These are phyloP conservation scores for Acridotheres tristis DNA, from an alignment of 2,797 vertebrate genomes.

Conservation along the genomic window DNA sequence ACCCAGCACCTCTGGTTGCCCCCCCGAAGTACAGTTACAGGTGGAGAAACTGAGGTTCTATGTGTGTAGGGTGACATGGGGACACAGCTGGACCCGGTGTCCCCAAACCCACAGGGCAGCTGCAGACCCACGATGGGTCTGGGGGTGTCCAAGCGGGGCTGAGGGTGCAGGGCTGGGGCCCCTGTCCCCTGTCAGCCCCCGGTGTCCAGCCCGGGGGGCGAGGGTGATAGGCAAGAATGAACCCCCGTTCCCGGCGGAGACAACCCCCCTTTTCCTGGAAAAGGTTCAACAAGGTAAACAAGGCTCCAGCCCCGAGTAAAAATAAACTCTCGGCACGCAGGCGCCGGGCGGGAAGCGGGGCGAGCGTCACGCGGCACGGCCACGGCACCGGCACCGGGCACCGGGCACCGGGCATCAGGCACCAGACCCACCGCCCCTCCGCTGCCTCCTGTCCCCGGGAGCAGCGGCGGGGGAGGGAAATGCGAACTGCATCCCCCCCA, in stretches of 20 bases:
- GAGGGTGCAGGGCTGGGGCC: not conserved
- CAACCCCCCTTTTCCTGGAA: conserved; percentile 3
- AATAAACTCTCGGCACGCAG: conserved; percentile 39
- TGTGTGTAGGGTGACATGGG: not conserved
- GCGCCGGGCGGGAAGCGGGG: not conserved
- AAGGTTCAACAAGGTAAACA: conserved; percentile 48
- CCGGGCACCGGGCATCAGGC: not conserved
- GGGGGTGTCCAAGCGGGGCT: not conserved
- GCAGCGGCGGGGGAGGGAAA: not conserved
- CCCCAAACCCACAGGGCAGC: not conserved
- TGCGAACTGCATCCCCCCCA: not conserved
- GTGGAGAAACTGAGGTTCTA: not conserved
- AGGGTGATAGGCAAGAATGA: not conserved
- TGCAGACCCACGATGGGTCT: not conserved
- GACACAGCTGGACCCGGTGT: not conserved
- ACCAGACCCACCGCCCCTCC: not conserved
- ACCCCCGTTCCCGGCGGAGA: not conserved
- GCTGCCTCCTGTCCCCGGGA: not conserved
- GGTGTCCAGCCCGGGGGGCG: not conserved
- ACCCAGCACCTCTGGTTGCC: not conserved
- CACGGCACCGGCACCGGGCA: not conserved
- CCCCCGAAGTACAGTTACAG: rapidly evolving
- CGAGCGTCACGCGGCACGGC: not conserved
- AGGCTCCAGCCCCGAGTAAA: conserved; percentile 30
- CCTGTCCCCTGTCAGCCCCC: not conserved